These are phyloP conservation scores for Rhodeus uyekii DNA, from an alignment of 2,797 vertebrate species.

Conservation along the genomic window DNA sequence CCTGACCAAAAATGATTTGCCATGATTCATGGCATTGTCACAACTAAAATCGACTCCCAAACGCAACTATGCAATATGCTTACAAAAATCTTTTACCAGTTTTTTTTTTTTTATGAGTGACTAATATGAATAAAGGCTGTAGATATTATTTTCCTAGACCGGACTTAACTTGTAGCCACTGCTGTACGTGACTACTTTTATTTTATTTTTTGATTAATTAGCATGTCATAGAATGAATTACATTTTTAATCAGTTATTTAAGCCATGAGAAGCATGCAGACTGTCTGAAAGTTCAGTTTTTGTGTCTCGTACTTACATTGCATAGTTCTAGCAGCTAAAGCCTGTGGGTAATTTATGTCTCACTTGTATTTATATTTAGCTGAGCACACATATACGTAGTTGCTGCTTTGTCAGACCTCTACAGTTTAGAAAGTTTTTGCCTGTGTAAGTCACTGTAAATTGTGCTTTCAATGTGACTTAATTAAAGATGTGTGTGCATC, in stretches of 20 bases:
- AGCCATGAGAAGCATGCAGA: neutral
- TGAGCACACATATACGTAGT: neutral
- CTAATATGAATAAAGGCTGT: too few relatives aligned
- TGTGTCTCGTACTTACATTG: neutral
- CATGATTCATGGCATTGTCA: neutral
- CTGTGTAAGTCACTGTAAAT: constrained; percentile 36
- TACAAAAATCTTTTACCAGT: neutral
- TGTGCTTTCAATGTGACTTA: constrained; percentile 46
- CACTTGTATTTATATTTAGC: constrained; percentile 6
- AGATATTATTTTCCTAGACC: too few relatives aligned
- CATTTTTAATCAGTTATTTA: neutral
- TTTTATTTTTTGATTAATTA: neutral
- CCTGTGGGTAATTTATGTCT: neutral
- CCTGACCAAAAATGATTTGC: neutral
- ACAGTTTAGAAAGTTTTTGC: neutral
- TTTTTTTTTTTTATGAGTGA: too few relatives aligned
- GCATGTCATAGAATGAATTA: neutral
- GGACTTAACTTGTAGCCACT: neutral
- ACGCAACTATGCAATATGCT: neutral
- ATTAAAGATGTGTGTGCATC: constrained; percentile 52
- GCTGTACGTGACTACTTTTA: neutral
- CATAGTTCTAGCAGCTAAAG: neutral
- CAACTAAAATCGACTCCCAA: neutral
- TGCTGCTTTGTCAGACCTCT: constrained; percentile 14
- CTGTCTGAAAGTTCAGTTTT: neutral